phyloP scores from a whole-genome alignment of 1,140 invertebrate species.

The Sminthurinus signatus region DNA sequence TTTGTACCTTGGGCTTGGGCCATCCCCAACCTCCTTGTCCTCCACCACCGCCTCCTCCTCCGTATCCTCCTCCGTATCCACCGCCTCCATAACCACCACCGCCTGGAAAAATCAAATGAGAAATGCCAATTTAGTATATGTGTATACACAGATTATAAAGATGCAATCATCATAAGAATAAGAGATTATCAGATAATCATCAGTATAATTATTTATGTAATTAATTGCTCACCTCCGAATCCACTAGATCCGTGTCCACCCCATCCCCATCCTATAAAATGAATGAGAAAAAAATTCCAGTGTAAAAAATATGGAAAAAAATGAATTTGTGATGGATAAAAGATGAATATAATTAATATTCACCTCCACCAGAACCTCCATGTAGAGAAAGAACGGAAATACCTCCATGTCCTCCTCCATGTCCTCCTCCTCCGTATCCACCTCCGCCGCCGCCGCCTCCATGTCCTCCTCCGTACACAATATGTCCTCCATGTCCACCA shows the following conservation, averaged over 20 bases:
- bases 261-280: background rate
- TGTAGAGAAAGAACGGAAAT: background rate
- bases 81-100: slow-evolving; percentile 7
- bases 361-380: no score
- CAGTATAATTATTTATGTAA: no score
- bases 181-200: no score
- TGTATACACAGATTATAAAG: no score
- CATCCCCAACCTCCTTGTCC: background rate
- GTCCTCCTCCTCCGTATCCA: background rate
- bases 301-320: background rate
- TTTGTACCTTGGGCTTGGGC: slow-evolving; percentile 22
- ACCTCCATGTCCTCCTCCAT: background rate
- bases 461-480: background rate
- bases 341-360: no score
- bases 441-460: slow-evolving; percentile 11
- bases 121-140: no score
- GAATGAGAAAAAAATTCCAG: no score
- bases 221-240: background rate
- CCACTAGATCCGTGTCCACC: slow-evolving; percentile 6
- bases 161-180: no score
- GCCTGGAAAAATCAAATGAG: background rate
- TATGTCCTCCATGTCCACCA: slow-evolving; percentile 12
- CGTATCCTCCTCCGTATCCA: slow-evolving; percentile 5
- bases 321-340: background rate
- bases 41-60: slow-evolving; percentile 7